Conservation (phyloP, 2,797 vertebrate genomes). For the Luscinia megarhynchos region DNA sequence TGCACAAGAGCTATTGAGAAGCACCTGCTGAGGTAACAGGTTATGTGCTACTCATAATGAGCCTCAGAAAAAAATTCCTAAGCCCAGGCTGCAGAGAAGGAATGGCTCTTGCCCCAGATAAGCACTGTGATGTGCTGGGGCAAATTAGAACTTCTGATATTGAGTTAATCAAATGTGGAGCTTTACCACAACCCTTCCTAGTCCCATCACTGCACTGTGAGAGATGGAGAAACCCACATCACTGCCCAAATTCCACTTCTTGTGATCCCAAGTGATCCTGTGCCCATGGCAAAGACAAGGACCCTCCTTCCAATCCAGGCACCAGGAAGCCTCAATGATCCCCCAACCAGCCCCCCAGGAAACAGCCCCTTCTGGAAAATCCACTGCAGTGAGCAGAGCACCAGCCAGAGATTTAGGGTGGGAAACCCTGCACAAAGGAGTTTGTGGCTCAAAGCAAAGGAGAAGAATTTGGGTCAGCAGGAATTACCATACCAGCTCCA, state of each 20-base stretch:
- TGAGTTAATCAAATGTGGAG: background rate
- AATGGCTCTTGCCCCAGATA: background rate
- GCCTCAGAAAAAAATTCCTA: background rate
- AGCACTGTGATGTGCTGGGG: background rate
- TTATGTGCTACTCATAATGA: background rate
- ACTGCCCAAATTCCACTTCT: background rate
- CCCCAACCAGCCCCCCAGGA: background rate
- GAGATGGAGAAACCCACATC: background rate
- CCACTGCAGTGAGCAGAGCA: background rate
- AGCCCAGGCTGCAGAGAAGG: background rate
- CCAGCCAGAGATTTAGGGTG: background rate
- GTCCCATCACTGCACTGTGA: fast-evolving
- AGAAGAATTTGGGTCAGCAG: slow-evolving; percentile 47
- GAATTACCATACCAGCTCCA: background rate
- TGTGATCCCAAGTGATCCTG: background rate
- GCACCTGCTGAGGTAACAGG: background rate
- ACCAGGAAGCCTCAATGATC: background rate
- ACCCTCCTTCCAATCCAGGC: background rate
- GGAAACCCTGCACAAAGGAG: background rate
- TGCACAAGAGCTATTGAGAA: background rate
- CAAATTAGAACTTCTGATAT: background rate
- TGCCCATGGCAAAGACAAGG: fast-evolving
- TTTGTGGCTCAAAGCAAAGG: background rate
- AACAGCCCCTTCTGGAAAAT: background rate
- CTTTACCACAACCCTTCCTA: background rate